Evolutionary conservation across 23 tunicate genomes (phyloP), one percentile per base, ranked within the genome.

Genomic region (Ciona savignyi): DNA sequence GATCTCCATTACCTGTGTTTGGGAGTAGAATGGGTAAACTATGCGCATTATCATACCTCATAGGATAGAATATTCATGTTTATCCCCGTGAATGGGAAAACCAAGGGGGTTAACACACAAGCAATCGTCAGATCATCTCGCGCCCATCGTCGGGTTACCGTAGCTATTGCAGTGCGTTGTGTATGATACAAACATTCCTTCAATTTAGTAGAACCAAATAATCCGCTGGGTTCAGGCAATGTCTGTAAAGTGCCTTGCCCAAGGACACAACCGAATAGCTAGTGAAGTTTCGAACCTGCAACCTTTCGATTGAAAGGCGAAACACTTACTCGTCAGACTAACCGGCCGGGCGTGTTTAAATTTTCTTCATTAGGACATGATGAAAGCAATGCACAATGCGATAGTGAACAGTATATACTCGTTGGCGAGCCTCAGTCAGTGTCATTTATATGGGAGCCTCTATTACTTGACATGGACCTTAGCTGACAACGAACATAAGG

Each of bases 381-480:
- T 42, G 56, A 42, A 42, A 42, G 56, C 11, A 9, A 42, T 42
- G 15, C 56, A 42, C 15, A 15, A 15, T 6, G 56, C 56, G 9
- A 42, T 42, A 9, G 15, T 42, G 15, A 15, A 42, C 56, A 42
- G 56, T 15, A 42, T 42, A 42, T 42, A 42, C 56, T 42, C 56
- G 11, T 6, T 42, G 56, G 9, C 15, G 56, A 15, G 56, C 56
- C 56, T 6, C 15, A 6, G 11, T 6, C 56, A 42, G 9, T 9
- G 56, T 42, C 56, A 42, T 15, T 6, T 42, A 15, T 73, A 76
- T 35, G 96, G 96, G 25, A 72, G 77, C 22, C 49, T 88, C 23
- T 88, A 88, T 66, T 82, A 76, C 74, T 79, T 71, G n/a, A 78
- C 86, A 15, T 88, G 96, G 96, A 72, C 33, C 30, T 65, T 79